Evolutionary conservation across 2,888 invertebrate genomes (phyloP).

Genomic region (Melanostoma scalare): DNA sequence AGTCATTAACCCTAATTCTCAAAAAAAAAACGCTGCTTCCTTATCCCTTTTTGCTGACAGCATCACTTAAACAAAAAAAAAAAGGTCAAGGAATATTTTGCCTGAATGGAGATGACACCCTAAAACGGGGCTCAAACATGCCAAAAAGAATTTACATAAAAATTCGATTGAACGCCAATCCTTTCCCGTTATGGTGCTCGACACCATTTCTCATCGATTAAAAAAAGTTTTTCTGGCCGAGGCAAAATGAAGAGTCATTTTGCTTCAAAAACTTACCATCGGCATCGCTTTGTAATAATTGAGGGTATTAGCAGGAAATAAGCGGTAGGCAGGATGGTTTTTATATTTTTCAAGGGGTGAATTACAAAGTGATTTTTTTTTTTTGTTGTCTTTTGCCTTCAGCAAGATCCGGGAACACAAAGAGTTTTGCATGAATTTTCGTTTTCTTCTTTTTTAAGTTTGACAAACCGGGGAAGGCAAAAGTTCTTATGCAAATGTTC

Average conservation of each 20-base stretch:
- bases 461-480: no score
- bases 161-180: constrained; percentile 48
- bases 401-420: no score
- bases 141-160: constrained; percentile 55
- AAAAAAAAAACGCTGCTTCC: constrained; percentile 16
- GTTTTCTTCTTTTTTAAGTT: no score
- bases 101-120: constrained; percentile 22
- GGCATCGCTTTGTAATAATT: constrained; percentile 26
- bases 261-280: constrained; percentile 29
- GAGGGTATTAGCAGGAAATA: constrained; percentile 39
- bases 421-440: no score
- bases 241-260: constrained; percentile 13
- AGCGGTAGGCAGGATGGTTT: background rate
- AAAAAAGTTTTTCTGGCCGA: background rate
- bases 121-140: constrained; percentile 31
- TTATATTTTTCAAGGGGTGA: background rate
- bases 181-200: constrained; percentile 4
- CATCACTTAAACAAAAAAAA: constrained; percentile 24
- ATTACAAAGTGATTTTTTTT: background rate
- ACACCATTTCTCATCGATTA: constrained; percentile 6
- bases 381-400: no score
- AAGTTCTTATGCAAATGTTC: no score
- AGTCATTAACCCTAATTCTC: constrained; percentile 43
- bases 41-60: constrained; percentile 34
- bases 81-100: constrained; percentile 33